A percentile compares a stretch with the other conserved stretches of the same genome.
These are phyloP conservation scores for Dinomys branickii DNA, from an alignment of 2,113 vertebrate genomes.

Conservation along the genomic window DNA sequence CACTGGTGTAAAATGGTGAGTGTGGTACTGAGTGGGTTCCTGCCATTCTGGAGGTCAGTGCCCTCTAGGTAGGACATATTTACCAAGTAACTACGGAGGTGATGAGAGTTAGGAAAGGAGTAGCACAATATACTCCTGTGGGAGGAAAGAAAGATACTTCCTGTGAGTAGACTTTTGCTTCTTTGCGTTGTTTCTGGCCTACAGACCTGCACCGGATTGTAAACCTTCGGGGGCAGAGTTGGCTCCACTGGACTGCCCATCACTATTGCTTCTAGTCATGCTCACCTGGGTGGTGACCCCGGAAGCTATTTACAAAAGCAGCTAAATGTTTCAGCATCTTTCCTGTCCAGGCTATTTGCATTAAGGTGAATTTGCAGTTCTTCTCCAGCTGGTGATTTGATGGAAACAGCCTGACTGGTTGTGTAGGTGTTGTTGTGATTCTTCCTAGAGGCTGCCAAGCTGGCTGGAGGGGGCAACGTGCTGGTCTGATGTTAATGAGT, in stretches of 20 bases:
- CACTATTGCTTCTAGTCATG: not conserved
- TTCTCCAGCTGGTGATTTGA: not conserved
- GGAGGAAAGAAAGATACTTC: not conserved
- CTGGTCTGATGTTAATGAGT: not conserved
- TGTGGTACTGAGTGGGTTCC: not conserved
- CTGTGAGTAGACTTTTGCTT: not conserved
- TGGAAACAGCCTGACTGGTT: not conserved
- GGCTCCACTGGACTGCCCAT: not conserved
- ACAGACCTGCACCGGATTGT: not conserved
- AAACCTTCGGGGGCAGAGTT: not conserved
- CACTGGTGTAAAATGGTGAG: not conserved
- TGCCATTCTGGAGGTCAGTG: not conserved
- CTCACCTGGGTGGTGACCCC: not conserved
- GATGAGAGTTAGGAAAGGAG: no score
- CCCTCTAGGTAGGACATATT: not conserved
- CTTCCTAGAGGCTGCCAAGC: constrained; percentile 28
- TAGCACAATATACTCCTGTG: not conserved
- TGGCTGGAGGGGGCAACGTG: not conserved
- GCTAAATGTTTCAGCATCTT: not conserved
- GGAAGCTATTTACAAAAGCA: not conserved
- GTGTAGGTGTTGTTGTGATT: not conserved
- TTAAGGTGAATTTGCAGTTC: not conserved
- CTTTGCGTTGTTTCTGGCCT: not conserved
- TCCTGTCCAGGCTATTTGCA: not conserved
- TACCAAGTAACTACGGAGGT: not conserved